Conservation (phyloP, 2,113 vertebrate genomes). For the Aspiorhynchus laticeps region DNA sequence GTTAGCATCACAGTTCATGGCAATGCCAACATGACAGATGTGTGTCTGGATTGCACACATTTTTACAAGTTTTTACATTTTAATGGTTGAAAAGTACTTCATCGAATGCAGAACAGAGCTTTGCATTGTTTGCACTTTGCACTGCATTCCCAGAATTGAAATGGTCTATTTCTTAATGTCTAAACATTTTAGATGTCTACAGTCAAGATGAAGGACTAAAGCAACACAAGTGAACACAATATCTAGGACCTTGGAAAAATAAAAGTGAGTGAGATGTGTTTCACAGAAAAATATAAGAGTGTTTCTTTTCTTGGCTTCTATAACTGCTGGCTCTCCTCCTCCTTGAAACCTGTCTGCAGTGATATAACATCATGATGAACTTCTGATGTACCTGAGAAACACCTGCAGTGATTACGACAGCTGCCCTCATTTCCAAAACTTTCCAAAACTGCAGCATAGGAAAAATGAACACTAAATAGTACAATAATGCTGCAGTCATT, state of each 20-base stretch:
- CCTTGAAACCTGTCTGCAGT: constrained; percentile 19
- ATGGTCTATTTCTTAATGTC: neutral
- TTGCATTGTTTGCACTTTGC: neutral
- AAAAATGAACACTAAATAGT: neutral
- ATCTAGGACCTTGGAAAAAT: neutral
- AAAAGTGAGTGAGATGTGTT: neutral
- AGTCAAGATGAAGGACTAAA: neutral
- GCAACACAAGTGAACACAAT: neutral
- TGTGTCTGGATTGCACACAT: neutral
- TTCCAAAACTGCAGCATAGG: neutral
- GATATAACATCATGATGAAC: neutral
- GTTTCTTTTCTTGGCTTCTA: constrained; percentile 12
- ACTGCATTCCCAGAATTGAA: neutral
- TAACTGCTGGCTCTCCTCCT: constrained; percentile 18
- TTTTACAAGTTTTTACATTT: too few species aligned
- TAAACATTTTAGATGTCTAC: neutral
- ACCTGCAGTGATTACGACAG: neutral
- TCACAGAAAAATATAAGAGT: neutral
- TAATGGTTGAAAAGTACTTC: neutral
- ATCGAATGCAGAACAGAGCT: neutral
- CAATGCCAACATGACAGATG: neutral
- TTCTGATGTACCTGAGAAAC: constrained; percentile 23
- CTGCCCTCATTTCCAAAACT: neutral
- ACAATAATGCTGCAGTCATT: neutral
- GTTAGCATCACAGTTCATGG: neutral